Percentiles rank a stretch among this genome's conserved stretches.
Conservation (phyloP, 1,140 invertebrate genomes). For the Drosophila baimaii region DNA sequence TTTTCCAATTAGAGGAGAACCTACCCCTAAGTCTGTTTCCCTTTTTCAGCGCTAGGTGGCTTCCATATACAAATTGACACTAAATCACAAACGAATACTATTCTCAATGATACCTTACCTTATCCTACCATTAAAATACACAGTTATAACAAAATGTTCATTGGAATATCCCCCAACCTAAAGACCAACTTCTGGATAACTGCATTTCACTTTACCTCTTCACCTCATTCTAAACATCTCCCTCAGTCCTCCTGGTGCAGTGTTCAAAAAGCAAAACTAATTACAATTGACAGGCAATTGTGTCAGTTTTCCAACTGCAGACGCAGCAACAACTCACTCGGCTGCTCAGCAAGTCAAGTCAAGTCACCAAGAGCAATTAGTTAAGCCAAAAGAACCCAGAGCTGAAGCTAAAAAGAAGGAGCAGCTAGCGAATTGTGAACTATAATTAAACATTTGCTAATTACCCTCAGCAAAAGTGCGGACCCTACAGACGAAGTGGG, state of each 20-base stretch:
- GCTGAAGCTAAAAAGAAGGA: conserved; percentile 44
- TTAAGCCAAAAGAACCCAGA: conserved; percentile 64
- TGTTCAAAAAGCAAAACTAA: conserved; percentile 80
- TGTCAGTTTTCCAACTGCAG: conserved; percentile 46
- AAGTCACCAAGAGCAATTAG: conserved; percentile 71
- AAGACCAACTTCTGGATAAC: conserved; percentile 46
- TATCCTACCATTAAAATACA: neutral
- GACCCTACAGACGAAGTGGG: conserved; percentile 12
- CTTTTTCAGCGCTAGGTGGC: conserved; percentile 42
- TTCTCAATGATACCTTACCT: neutral
- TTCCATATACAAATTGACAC: neutral
- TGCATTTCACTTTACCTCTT: conserved; percentile 21
- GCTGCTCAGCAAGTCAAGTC: conserved; percentile 37
- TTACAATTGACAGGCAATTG: conserved; percentile 83
- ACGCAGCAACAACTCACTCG: conserved; percentile 32
- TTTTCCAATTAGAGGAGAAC: conserved; percentile 2
- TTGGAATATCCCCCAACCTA: conserved; percentile 3
- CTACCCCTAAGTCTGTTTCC: conserved; percentile 5
- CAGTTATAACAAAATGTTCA: neutral
- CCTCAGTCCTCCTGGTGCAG: neutral
- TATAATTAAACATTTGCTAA: conserved; percentile 82
- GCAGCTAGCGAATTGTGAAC: conserved; percentile 65
- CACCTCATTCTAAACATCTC: neutral
- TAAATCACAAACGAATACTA: neutral
- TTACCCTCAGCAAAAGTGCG: conserved; percentile 62